Conservation (phyloP, 2,888 invertebrate species). For the Meteorus colon region DNA sequence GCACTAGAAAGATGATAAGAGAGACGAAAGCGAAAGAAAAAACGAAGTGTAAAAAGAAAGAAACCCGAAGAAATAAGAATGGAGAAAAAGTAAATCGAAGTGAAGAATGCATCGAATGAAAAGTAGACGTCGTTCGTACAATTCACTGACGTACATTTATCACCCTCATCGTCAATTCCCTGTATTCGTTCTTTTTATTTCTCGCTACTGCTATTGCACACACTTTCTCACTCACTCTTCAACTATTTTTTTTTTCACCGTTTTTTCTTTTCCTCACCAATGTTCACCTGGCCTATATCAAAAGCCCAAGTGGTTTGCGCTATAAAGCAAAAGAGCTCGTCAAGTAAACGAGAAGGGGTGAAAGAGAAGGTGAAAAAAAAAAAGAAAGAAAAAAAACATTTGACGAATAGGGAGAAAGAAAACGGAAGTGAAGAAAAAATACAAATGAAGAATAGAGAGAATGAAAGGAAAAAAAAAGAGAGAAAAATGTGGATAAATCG, state of each 20-base stretch:
- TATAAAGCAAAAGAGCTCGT: slow-evolving; percentile 19
- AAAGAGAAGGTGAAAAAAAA: background rate
- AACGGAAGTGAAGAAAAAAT: background rate
- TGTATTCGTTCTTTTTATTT: slow-evolving; percentile 18
- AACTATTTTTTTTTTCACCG: background rate
- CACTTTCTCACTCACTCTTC: background rate
- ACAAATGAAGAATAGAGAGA: background rate
- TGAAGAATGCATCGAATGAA: slow-evolving; percentile 39
- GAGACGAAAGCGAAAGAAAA: background rate
- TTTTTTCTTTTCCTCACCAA: background rate
- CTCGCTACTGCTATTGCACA: background rate
- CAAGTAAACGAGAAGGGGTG: background rate
- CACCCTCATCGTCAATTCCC: slow-evolving; percentile 30
- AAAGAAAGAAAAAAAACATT: background rate
- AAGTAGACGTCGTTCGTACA: slow-evolving; percentile 33
- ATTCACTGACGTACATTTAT: slow-evolving; percentile 36
- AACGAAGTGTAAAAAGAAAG: background rate
- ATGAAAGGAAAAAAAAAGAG: background rate
- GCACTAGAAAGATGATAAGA: slow-evolving; percentile 14
- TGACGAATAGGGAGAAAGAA: background rate
- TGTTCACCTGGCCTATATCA: background rate
- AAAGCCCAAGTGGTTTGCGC: slow-evolving; percentile 22
- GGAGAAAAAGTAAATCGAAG: slow-evolving; percentile 8
- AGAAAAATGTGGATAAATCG: background rate
- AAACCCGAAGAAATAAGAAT: background rate